These are phyloP conservation scores for Drosophila jambulina DNA, from an alignment of 1,140 invertebrate species.

Conservation along the genomic window DNA sequence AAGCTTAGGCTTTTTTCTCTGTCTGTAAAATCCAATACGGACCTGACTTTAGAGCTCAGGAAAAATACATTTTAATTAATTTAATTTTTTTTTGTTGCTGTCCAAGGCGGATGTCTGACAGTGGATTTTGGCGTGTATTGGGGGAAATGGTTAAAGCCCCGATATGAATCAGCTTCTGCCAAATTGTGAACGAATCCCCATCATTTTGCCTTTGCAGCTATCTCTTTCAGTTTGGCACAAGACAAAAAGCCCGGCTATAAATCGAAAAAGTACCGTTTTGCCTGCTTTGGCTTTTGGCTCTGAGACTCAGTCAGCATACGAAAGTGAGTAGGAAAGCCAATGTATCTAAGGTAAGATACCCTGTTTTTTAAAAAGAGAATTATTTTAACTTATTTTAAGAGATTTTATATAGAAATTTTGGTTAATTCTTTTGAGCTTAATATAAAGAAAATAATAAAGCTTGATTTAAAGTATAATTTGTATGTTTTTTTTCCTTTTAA, in stretches of 20 bases:
- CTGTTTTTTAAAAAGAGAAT: neutral
- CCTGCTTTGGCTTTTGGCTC: conserved; percentile 33
- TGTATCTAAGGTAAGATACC: conserved; percentile 12
- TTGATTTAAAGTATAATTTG: too few species aligned
- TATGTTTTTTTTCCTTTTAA: too few species aligned
- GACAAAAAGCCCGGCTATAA: conserved; percentile 67
- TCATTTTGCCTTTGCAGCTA: conserved; percentile 20
- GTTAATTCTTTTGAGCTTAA: neutral
- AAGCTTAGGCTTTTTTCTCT: neutral
- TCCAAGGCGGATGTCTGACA: conserved; percentile 44
- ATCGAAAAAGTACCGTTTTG: conserved; percentile 80
- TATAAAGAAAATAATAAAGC: neutral
- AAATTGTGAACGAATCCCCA: conserved; percentile 67
- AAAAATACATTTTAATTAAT: conserved; percentile 72
- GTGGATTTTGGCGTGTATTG: conserved; percentile 9
- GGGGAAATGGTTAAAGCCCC: conserved; percentile 51
- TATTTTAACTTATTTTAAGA: neutral
- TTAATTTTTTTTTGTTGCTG: conserved; percentile 32
- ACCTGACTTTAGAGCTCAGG: conserved; percentile 22
- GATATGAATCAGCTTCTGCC: conserved; percentile 77
- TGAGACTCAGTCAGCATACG: conserved; percentile 58
- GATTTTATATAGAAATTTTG: neutral
- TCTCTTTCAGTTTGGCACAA: conserved; percentile 23
- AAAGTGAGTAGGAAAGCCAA: conserved; percentile 27
- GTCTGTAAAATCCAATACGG: conserved; percentile 1